Conservation (phyloP, 2,888 invertebrate genomes). For the Dicyrtoma fusca region DNA sequence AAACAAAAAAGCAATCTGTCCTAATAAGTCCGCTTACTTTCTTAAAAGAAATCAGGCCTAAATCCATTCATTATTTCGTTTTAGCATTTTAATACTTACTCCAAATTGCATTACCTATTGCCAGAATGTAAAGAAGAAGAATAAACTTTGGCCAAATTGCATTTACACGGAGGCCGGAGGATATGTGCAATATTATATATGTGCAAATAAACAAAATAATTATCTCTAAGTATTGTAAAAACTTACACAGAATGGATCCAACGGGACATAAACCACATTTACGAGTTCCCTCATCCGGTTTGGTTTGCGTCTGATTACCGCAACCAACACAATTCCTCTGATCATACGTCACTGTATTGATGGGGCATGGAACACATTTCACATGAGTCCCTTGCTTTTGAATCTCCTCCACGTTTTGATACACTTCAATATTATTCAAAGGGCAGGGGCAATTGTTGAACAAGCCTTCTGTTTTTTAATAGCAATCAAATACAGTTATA, state of each 20-base stretch:
- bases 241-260: constrained; percentile 49
- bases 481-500: no score
- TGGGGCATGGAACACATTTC: constrained; percentile 44
- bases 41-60: no score
- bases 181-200: background rate
- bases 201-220: background rate
- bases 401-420: constrained; percentile 17
- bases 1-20: no score
- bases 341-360: constrained; percentile 40
- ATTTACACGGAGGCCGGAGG: no score
- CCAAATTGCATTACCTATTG: no score
- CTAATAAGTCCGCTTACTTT: no score
- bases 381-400: background rate
- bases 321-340: constrained; percentile 46
- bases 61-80: no score
- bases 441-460: constrained; percentile 43
- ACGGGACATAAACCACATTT: constrained; percentile 46
- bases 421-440: constrained; percentile 6
- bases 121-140: no score
- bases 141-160: no score
- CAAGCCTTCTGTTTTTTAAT: background rate
- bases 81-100: no score
- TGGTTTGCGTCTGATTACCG: constrained; percentile 36
- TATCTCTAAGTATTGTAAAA: background rate
- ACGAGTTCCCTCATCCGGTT: constrained; percentile 40